Conservation (phyloP, 2,797 vertebrate genomes). For the Gymnothorax reevesii region DNA sequence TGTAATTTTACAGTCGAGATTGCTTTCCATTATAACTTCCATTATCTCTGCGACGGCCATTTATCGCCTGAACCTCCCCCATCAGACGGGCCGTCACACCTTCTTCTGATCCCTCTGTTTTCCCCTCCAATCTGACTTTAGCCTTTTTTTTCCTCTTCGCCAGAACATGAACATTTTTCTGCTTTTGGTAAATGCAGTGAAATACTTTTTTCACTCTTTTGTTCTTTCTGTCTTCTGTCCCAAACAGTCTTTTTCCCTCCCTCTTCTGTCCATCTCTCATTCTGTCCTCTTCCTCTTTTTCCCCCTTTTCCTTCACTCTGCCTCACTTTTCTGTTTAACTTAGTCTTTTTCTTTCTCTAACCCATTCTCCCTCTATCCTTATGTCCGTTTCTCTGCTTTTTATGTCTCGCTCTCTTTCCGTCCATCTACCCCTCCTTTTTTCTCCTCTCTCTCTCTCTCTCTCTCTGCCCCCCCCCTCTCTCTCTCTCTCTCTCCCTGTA, state of each 20-base stretch:
- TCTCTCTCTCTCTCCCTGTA: neutral
- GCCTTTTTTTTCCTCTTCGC: neutral
- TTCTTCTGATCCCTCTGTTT: neutral
- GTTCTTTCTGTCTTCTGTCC: neutral
- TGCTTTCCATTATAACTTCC: slow-evolving; percentile 5
- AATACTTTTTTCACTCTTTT: neutral
- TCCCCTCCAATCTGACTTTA: too few species aligned
- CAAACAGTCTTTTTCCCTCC: neutral
- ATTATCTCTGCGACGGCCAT: neutral
- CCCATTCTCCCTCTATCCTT: neutral
- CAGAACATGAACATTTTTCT: too few species aligned
- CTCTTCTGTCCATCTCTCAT: neutral
- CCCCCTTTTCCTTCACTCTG: too few species aligned
- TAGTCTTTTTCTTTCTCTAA: too few species aligned
- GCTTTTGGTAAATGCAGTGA: too few species aligned
- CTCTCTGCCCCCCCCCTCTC: neutral
- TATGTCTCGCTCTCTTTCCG: neutral
- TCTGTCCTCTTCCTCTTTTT: neutral
- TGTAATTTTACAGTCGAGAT: slow-evolving; percentile 19
- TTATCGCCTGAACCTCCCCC: neutral
- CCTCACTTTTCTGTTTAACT: too few species aligned
- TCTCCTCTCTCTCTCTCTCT: neutral
- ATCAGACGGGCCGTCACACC: neutral
- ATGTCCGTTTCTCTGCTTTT: neutral
- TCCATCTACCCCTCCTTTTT: neutral